Percentiles rank a stretch among this genome's conserved stretches.
Conservation (phyloP, 2,113 vertebrate species). For the Mastomys coucha region DNA sequence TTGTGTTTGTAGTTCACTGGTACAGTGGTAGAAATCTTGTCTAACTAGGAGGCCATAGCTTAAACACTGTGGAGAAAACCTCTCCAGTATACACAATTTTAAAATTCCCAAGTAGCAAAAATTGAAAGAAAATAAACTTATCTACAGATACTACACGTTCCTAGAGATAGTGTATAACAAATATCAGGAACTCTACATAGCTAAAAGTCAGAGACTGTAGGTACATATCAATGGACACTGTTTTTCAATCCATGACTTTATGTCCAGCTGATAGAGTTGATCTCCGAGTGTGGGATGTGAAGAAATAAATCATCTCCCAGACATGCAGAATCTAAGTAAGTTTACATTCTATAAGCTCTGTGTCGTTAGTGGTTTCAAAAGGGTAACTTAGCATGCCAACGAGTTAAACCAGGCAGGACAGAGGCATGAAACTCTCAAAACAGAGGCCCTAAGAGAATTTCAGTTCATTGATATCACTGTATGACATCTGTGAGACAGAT, state of each 20-base stretch:
- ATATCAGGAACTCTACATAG: neutral
- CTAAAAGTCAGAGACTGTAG: neutral
- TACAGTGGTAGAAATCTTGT: neutral
- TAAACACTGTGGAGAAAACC: neutral
- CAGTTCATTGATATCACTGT: neutral
- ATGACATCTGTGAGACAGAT: neutral
- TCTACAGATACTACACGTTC: conserved; percentile 29
- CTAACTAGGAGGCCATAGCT: too few species aligned
- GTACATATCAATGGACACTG: neutral
- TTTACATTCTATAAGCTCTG: neutral
- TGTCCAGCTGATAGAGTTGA: neutral
- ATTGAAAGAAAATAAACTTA: neutral
- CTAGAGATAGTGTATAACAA: neutral
- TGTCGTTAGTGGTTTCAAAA: neutral
- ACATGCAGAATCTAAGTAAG: neutral
- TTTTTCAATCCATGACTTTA: neutral
- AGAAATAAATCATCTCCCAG: neutral
- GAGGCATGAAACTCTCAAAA: neutral
- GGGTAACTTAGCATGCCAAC: neutral
- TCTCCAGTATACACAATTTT: neutral
- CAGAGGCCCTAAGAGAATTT: neutral
- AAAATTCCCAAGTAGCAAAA: neutral
- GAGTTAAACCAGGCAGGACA: neutral
- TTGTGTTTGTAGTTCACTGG: neutral
- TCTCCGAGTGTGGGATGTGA: neutral